A percentile compares a stretch with the other conserved stretches of the same genome.
Evolutionary conservation across 2,113 vertebrate genomes (phyloP).

Genomic region (Falcunculus frontatus): DNA sequence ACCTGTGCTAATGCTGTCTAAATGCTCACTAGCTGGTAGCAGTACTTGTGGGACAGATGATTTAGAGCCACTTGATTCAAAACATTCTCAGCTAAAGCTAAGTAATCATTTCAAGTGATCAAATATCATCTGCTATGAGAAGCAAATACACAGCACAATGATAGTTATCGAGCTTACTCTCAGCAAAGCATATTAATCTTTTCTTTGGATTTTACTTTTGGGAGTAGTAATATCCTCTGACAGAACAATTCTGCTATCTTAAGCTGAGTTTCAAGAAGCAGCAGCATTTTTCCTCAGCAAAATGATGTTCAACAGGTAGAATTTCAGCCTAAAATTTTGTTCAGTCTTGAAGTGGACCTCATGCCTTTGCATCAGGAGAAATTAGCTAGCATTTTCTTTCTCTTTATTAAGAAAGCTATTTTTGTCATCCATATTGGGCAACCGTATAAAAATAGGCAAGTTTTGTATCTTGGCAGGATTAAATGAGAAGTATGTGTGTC

Average conservation of each 20-base stretch:
- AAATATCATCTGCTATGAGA: not conserved
- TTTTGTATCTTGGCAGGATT: slow-evolving; percentile 47
- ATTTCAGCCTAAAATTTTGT: not conserved
- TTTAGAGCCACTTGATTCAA: slow-evolving; percentile 40
- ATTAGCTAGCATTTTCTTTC: not conserved
- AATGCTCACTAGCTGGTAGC: not conserved
- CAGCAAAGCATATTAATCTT: slow-evolving; percentile 20
- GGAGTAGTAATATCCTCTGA: not conserved
- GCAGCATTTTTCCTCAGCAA: not conserved
- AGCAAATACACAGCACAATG: not conserved
- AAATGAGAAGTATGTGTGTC: slow-evolving; percentile 26
- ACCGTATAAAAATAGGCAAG: slow-evolving; percentile 33
- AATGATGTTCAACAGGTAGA: not conserved
- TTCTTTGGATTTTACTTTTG: slow-evolving; percentile 20
- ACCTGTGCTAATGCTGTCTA: not conserved
- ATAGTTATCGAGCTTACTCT: not conserved
- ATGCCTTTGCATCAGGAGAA: not conserved
- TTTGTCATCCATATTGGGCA: slow-evolving; percentile 27
- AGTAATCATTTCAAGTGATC: slow-evolving; percentile 35
- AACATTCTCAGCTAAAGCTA: slow-evolving; percentile 27
- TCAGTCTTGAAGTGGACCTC: not conserved
- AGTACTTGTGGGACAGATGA: not conserved
- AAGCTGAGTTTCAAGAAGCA: not conserved
- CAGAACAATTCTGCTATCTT: not conserved
- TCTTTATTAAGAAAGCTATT: slow-evolving; percentile 40